Percentiles rank a stretch among this genome's conserved stretches.
These are phyloP conservation scores for Mugil cephalus DNA, from an alignment of 2,113 vertebrate genomes.

Conservation along the genomic window DNA sequence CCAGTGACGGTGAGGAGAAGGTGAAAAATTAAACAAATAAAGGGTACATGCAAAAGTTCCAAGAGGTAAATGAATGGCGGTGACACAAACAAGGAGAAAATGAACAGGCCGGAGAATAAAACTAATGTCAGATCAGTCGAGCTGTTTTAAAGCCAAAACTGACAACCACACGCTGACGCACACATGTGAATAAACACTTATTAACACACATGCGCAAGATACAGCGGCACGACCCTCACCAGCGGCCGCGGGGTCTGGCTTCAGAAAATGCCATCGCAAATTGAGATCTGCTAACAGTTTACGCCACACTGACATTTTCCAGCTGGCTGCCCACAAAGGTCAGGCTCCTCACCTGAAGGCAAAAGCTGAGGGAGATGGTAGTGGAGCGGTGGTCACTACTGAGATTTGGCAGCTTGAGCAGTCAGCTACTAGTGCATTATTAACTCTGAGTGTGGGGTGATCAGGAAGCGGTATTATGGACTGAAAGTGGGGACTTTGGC, in stretches of 20 bases:
- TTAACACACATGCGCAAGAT: neutral
- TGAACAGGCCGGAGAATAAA: neutral
- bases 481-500: slow-evolving; percentile 47
- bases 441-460: slow-evolving; percentile 49
- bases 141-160: slow-evolving; percentile 14
- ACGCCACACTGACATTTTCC: slow-evolving; percentile 76
- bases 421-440: slow-evolving; percentile 54
- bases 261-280: slow-evolving; percentile 77
- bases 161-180: slow-evolving; percentile 16
- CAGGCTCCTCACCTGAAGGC: slow-evolving; percentile 70
- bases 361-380: slow-evolving; percentile 31
- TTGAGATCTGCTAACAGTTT: slow-evolving; percentile 77
- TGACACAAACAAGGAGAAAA: neutral
- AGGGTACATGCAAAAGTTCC: rapidly evolving
- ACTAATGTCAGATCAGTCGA: slow-evolving; percentile 20
- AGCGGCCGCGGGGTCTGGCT: slow-evolving; percentile 50
- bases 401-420: slow-evolving; percentile 53
- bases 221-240: slow-evolving; percentile 7
- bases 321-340: slow-evolving; percentile 74
- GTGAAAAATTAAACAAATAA: neutral
- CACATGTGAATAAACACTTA: slow-evolving; percentile 28
- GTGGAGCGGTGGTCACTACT: slow-evolving; percentile 40
- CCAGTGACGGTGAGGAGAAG: neutral
- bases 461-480: slow-evolving; percentile 28
- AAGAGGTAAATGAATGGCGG: neutral